These are phyloP conservation scores for Mamestra brassicae DNA, from an alignment of 2,888 invertebrate genomes.

Conservation along the genomic window DNA sequence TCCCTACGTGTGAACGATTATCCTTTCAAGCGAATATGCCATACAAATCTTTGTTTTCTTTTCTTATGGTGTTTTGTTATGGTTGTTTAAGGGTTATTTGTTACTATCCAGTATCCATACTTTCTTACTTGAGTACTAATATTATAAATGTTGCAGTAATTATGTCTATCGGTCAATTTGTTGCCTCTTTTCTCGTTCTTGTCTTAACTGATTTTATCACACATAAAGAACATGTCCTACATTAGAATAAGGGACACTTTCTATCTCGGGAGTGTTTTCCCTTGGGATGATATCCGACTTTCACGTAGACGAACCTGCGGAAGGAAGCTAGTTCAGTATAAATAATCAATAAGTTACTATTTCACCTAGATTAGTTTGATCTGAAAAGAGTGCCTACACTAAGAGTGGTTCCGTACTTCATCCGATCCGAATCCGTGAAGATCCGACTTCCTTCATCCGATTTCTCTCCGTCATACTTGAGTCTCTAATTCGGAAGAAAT, in stretches of 20 bases:
- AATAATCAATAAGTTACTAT: not conserved
- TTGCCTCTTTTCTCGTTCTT: too few species aligned
- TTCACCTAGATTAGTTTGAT: too few species aligned
- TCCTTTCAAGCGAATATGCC: conserved; percentile 79
- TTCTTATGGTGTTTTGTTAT: conserved; percentile 29
- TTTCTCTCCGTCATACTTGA: too few species aligned
- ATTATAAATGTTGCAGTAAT: not conserved
- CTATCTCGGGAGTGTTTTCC: not conserved
- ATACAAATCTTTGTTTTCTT: conserved; percentile 76
- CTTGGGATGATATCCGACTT: not conserved
- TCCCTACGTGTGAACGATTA: conserved; percentile 86
- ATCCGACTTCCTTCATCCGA: too few species aligned
- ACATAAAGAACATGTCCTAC: too few species aligned
- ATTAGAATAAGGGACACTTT: not conserved
- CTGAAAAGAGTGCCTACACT: too few species aligned
- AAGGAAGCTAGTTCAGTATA: not conserved
- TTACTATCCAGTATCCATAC: too few species aligned
- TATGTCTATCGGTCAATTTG: not conserved
- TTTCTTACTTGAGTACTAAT: not conserved
- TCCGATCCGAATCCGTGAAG: too few species aligned
- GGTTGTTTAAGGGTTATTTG: conserved; percentile 29
- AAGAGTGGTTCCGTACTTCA: too few species aligned
- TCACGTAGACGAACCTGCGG: not conserved
- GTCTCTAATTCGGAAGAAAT: too few species aligned
- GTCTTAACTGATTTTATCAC: too few species aligned